Evolutionary conservation across 2,888 invertebrate genomes (phyloP).

Genomic region (Drosophila suboccidentalis): DNA sequence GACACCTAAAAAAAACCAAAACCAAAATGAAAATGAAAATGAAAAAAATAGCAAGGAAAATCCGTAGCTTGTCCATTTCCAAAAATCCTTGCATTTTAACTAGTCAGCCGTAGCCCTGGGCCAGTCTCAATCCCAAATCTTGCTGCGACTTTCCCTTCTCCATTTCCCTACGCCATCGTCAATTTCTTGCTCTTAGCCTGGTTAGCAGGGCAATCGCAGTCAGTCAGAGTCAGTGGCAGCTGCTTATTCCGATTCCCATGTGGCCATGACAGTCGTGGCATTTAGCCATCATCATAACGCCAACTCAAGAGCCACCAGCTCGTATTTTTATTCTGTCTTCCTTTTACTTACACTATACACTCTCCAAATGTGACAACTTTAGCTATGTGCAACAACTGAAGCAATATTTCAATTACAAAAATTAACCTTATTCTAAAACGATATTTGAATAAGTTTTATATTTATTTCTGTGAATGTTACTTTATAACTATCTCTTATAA

Average conservation of each 20-base stretch:
- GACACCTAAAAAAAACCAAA: not conserved
- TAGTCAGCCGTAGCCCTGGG: conserved; percentile 76
- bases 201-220: conserved; percentile 26
- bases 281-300: conserved; percentile 80
- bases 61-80: conserved; percentile 16
- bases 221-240: conserved; percentile 22
- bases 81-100: conserved; percentile 79
- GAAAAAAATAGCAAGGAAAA: not conserved
- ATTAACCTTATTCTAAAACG: no score
- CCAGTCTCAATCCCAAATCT: conserved; percentile 52
- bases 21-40: no score
- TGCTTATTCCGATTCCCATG: conserved; percentile 73
- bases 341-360: conserved; percentile 19
- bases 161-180: not conserved
- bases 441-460: no score
- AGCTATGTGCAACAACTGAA: not conserved
- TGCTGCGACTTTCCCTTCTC: not conserved
- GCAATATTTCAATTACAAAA: not conserved
- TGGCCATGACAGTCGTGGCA: conserved; percentile 73
- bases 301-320: conserved; percentile 51
- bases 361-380: not conserved
- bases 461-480: no score
- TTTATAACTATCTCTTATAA: no score
- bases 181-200: not conserved
- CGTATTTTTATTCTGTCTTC: conserved; percentile 25